These are phyloP conservation scores for Eulithis testata DNA, from an alignment of 2,888 invertebrate genomes.

Conservation along the genomic window DNA sequence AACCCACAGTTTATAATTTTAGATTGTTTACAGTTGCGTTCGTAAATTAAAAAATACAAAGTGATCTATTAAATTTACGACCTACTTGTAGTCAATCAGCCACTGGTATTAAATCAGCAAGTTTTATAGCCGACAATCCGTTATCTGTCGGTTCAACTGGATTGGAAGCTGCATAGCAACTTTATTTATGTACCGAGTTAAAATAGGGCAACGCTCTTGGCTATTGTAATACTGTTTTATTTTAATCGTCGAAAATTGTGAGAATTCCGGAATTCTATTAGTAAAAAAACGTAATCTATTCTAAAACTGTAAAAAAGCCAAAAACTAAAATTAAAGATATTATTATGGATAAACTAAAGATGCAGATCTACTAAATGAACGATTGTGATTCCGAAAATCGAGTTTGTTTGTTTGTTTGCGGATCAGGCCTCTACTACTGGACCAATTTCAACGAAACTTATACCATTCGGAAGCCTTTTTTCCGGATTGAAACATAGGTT, in stretches of 20 bases:
- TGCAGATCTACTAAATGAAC: too few relatives aligned
- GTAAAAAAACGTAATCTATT: too few relatives aligned
- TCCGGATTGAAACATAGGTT: too few relatives aligned
- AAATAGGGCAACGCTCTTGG: constrained; percentile 25
- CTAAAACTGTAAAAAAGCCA: too few relatives aligned
- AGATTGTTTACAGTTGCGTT: constrained; percentile 10
- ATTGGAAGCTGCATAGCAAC: constrained; percentile 53
- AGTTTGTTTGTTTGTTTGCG: too few relatives aligned
- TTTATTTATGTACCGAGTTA: constrained; percentile 48
- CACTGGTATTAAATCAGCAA: constrained; percentile 60
- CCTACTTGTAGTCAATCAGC: constrained; percentile 50
- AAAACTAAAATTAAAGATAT: too few relatives aligned
- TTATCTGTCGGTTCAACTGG: constrained; percentile 53
- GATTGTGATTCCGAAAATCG: too few relatives aligned
- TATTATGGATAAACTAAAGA: too few relatives aligned
- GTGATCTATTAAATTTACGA: constrained; percentile 33
- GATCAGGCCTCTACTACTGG: too few relatives aligned
- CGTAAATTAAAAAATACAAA: constrained; percentile 25
- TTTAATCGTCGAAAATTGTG: neutral
- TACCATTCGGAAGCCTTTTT: too few relatives aligned
- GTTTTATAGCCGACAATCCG: constrained; percentile 59
- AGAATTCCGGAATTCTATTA: too few relatives aligned
- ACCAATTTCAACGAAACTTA: too few relatives aligned
- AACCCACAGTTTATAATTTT: neutral
- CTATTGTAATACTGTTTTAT: constrained; percentile 1